Evolutionary conservation across 2,888 invertebrate genomes (phyloP), one percentile per base, ranked within the genome.

Genomic region (Cecidostiba fungosa): DNA sequence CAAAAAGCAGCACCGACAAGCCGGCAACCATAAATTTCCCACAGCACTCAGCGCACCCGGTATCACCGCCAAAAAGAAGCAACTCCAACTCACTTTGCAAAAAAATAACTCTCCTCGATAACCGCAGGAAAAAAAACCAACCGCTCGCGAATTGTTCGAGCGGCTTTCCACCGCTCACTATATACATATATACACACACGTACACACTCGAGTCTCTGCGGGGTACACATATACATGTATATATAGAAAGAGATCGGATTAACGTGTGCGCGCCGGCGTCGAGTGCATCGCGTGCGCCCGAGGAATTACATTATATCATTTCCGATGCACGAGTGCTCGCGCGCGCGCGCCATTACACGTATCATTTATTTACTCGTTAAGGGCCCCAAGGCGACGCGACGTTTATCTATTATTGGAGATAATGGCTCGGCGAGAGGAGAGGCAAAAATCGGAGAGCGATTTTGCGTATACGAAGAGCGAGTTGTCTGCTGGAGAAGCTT

Each of bases 231-330:
- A 70, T 50, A 76, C 47, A 23, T n/a, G 39, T 36, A 39, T 23
- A 36, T 54, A 62, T 12, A 23, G n/a, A 54, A 12, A 66, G 3
- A 36, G 39, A 82, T 77, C 47, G 73, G 82, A 74, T 73, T 73
- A 82, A 78, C 76, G 50, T 76, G 59, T 29, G 77, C 32, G 32
- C 62, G 26, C 36, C 54, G 77, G 50, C 77, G 26, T 36, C 32
- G 23, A 16, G 59, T 29, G 54, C 69, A 79, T 81, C 79, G 85
- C 81, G 79, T 84, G 86, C 72, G n/a, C 54, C n/a, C 69, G 62
- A 79, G 82, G 85, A 86, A 86, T 82, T 82, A 76, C 77, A 77
- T 85, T 84, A 82, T 84, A 84, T 86, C 82, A 84, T 81, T 85
- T 82, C 76, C 79, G 76, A 80, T 78, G 74, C 62, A 29, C 69